Evolutionary conservation across 2,888 invertebrate genomes (phyloP).

Genomic region (Phortica magna): DNA sequence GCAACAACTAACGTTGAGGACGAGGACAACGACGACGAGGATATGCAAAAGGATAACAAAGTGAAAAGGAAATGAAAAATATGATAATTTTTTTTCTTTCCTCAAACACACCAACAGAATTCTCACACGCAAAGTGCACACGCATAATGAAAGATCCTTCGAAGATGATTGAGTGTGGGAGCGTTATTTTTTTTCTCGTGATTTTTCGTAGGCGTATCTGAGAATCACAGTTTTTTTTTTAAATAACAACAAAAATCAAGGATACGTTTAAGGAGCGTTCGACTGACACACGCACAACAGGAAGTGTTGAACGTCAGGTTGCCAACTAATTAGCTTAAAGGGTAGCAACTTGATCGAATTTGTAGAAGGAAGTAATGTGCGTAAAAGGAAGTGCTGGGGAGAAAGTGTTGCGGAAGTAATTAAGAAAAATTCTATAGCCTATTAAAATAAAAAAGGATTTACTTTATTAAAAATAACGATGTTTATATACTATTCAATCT

Average conservation of each 20-base stretch:
- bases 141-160: conserved; percentile 20
- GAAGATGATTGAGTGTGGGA: conserved; percentile 55
- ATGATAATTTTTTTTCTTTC: conserved; percentile 62
- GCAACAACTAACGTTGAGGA: too few species aligned
- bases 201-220: conserved; percentile 43
- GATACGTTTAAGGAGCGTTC: conserved; percentile 47
- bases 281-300: conserved; percentile 68
- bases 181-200: neutral
- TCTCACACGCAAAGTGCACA: conserved; percentile 61
- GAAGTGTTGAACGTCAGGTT: conserved; percentile 36
- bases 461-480: conserved; percentile 32
- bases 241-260: neutral
- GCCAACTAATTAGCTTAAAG: conserved; percentile 22
- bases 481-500: conserved; percentile 35
- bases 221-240: conserved; percentile 6
- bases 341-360: neutral
- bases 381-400: neutral
- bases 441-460: conserved; percentile 35
- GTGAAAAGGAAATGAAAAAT: conserved; percentile 69
- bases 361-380: neutral
- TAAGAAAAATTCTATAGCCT: conserved; percentile 52
- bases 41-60: conserved; percentile 64
- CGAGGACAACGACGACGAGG: neutral
- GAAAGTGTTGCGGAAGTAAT: conserved; percentile 54
- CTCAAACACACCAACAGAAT: conserved; percentile 47